Evolutionary conservation across 2,113 vertebrate genomes (phyloP).

Genomic region (Rhegmatorhina hoffmannsi): DNA sequence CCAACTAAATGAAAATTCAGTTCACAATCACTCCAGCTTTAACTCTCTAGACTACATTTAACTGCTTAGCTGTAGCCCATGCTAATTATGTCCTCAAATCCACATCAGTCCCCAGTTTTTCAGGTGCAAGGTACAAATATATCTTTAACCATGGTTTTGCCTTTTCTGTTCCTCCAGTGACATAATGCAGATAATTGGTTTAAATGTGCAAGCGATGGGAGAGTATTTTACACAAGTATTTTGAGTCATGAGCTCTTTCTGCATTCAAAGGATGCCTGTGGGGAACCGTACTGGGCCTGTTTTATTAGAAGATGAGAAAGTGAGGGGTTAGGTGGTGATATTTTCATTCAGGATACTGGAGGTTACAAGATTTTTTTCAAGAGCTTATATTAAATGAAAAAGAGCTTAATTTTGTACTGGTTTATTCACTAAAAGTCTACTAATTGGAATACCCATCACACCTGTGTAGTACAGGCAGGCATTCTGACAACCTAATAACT

Average conservation of each 20-base stretch:
- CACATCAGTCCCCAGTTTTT: accelerated
- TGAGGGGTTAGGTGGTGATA: not conserved
- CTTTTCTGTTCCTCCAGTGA: not conserved
- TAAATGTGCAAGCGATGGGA: not conserved
- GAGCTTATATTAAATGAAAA: not conserved
- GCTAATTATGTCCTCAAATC: not conserved
- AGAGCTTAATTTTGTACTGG: not conserved
- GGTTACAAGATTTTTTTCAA: not conserved
- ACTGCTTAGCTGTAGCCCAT: not conserved
- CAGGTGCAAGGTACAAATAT: not conserved
- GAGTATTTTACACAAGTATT: not conserved
- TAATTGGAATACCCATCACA: not conserved
- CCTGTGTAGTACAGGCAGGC: not conserved
- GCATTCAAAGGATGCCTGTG: not conserved
- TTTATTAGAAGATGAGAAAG: not conserved
- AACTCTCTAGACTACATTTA: not conserved
- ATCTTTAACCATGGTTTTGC: not conserved
- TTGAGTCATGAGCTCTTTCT: not conserved
- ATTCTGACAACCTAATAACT: not conserved
- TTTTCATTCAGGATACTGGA: not conserved
- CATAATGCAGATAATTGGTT: not conserved
- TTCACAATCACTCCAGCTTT: not conserved
- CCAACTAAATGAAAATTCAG: not conserved
- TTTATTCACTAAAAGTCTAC: not conserved
- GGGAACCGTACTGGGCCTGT: not conserved